Conservation (phyloP, 2,797 vertebrate genomes). For the Coendou prehensilis region DNA sequence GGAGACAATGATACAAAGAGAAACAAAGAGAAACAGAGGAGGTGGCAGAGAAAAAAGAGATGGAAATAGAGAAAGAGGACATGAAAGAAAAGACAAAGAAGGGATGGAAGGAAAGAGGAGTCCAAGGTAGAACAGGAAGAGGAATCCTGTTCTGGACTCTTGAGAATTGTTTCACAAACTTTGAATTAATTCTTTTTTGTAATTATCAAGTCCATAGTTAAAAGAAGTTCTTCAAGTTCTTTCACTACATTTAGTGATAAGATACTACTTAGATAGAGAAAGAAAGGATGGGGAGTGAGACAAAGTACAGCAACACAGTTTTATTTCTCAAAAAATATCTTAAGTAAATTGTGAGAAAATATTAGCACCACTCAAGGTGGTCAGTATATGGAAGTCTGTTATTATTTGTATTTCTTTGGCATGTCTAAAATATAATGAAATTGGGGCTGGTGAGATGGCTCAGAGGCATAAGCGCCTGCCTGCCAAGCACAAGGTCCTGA, state of each 20-base stretch:
- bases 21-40: background rate
- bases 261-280: background rate
- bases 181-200: constrained; percentile 25
- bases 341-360: constrained; percentile 45
- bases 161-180: background rate
- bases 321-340: constrained; percentile 49
- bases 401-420: background rate
- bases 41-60: background rate
- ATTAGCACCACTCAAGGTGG: constrained; percentile 28
- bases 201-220: background rate
- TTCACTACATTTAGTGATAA: constrained; percentile 16
- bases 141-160: background rate
- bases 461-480: too few relatives aligned
- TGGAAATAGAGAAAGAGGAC: background rate
- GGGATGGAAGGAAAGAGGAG: background rate
- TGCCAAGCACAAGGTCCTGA: too few relatives aligned
- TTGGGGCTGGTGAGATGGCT: too few relatives aligned
- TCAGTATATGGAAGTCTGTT: background rate
- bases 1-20: background rate
- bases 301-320: constrained; percentile 2
- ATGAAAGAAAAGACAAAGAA: background rate
- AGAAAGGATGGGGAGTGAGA: background rate
- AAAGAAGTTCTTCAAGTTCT: background rate
- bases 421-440: constrained; percentile 40
- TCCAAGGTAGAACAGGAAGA: background rate